Conservation (phyloP, 2,888 invertebrate genomes). For the Stramonita haemastoma region DNA sequence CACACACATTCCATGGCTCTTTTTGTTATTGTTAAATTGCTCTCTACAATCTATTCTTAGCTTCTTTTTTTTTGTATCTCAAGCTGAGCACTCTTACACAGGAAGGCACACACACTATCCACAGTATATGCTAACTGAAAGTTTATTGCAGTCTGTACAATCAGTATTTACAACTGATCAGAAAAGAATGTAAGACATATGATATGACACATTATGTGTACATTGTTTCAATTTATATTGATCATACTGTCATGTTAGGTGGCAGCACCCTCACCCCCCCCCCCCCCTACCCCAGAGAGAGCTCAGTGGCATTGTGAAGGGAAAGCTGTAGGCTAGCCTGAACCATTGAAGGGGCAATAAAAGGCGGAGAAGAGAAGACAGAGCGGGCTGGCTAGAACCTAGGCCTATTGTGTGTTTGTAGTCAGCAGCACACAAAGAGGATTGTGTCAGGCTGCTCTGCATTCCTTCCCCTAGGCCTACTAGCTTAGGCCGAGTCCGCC, state of each 20-base stretch:
- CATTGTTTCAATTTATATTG: no score
- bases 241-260: background rate
- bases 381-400: background rate
- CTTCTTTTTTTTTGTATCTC: no score
- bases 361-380: constrained; percentile 14
- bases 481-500: no score
- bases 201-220: no score
- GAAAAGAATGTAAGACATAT: no score
- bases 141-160: no score
- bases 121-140: no score
- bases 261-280: background rate
- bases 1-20: background rate
- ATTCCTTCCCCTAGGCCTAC: background rate
- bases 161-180: no score
- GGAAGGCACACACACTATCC: no score
- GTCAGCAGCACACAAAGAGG: background rate
- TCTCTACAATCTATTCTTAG: no score
- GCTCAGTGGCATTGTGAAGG: background rate
- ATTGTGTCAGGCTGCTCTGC: background rate
- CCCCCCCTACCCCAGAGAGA: background rate
- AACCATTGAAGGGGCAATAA: constrained; percentile 28
- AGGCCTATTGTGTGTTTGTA: background rate
- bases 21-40: no score
- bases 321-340: background rate
- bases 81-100: no score